These are phyloP conservation scores for Campylorhamphus procurvoides DNA, from an alignment of 2,113 vertebrate genomes.

Conservation along the genomic window DNA sequence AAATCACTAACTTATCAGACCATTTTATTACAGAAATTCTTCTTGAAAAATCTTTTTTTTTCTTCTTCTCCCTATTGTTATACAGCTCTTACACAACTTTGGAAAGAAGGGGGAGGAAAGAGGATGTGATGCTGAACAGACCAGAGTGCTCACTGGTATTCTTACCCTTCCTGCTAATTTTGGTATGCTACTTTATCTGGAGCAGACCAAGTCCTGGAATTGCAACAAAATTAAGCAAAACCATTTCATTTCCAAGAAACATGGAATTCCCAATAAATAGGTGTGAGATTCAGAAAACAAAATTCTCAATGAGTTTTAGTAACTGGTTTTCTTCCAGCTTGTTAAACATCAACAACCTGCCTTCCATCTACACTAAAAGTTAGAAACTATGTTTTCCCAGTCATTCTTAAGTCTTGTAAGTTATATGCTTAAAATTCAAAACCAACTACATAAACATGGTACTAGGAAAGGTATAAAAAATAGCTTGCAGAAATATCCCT, in stretches of 20 bases:
- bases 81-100: rapidly evolving
- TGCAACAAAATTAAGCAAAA: neutral
- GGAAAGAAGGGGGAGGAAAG: neutral
- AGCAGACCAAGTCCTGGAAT: neutral
- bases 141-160: neutral
- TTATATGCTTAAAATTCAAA: neutral
- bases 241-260: neutral
- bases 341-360: neutral
- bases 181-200: neutral
- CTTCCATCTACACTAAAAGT: neutral
- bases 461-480: neutral
- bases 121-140: neutral
- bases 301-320: neutral
- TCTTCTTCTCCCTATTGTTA: rapidly evolving
- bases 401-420: neutral
- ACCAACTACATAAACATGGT: neutral
- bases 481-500: neutral
- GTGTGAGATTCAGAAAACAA: neutral
- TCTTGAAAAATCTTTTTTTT: neutral
- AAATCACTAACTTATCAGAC: neutral
- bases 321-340: neutral
- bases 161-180: neutral
- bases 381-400: neutral
- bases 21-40: neutral
- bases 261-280: neutral